Percentiles rank a stretch among this genome's conserved stretches.
Evolutionary conservation across 1,140 invertebrate genomes (phyloP).

Genomic region (Drosophila novamexicana): DNA sequence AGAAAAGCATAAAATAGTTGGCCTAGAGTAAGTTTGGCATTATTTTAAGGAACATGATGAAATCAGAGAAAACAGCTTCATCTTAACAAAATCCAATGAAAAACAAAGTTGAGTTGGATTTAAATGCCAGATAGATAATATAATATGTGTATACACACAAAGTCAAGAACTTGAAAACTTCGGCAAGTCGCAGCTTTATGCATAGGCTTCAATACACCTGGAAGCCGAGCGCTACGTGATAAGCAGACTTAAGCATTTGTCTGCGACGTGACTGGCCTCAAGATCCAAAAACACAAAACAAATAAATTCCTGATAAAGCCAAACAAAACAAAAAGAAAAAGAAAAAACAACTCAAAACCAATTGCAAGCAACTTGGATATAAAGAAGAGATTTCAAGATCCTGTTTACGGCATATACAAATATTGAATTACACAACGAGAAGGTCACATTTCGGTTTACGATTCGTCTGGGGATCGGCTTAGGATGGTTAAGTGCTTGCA

Average conservation of each 20-base stretch:
- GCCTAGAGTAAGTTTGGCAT: background rate
- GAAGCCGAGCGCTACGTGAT: conserved; percentile 62
- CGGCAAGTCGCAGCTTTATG: conserved; percentile 15
- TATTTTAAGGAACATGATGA: background rate
- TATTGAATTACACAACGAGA: conserved; percentile 72
- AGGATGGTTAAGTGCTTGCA: conserved; percentile 30
- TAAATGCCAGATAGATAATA: background rate
- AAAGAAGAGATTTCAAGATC: conserved; percentile 50
- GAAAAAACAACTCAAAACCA: conserved; percentile 37
- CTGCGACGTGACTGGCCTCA: conserved; percentile 66
- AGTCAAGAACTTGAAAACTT: conserved; percentile 22
- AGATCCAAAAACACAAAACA: conserved; percentile 32
- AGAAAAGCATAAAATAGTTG: conserved; percentile 17
- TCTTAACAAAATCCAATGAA: conserved; percentile 3
- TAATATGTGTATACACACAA: background rate
- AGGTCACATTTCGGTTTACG: conserved; percentile 38
- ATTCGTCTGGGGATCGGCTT: conserved; percentile 32
- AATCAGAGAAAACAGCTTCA: conserved; percentile 1
- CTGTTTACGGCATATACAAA: conserved; percentile 66
- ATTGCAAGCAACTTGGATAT: conserved; percentile 29
- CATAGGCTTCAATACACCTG: conserved; percentile 19
- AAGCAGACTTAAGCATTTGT: conserved; percentile 67
- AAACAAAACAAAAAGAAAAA: conserved; percentile 36
- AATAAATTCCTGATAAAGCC: conserved; percentile 70
- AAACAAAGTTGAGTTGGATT: background rate